phyloP scores from a whole-genome alignment of 2,797 vertebrate species.

The Peromyscus nudipes region DNA sequence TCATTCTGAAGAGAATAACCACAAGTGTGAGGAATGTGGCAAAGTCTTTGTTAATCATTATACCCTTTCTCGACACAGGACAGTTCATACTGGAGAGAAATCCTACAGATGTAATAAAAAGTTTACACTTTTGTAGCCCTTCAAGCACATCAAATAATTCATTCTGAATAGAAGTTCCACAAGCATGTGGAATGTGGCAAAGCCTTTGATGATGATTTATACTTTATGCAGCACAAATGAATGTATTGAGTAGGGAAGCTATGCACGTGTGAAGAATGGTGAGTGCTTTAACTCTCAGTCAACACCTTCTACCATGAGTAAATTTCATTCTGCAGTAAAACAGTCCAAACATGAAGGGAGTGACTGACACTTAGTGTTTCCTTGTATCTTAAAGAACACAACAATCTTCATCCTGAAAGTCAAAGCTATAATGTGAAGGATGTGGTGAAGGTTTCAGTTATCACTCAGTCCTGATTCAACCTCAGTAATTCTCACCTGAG shows the following conservation, averaged over 20 bases:
- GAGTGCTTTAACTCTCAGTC: neutral
- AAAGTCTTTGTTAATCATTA: neutral
- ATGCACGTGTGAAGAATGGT: neutral
- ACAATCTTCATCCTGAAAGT: no score
- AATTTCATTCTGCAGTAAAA: no score
- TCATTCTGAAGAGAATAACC: no score
- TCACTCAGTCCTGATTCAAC: neutral
- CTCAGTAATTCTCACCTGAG: neutral
- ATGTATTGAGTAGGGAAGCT: neutral
- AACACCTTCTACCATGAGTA: neutral
- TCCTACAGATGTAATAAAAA: neutral
- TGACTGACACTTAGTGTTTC: no score
- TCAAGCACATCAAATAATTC: neutral
- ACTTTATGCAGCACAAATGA: neutral
- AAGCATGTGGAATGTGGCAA: neutral
- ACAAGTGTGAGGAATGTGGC: no score
- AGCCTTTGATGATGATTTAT: neutral
- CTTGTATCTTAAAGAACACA: no score
- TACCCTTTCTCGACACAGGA: neutral
- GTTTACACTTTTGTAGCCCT: neutral
- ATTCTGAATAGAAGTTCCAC: neutral
- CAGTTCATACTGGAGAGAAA: neutral
- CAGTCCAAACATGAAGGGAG: no score
- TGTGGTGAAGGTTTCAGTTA: neutral
- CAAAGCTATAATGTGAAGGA: neutral